phyloP scores from a whole-genome alignment of 2,113 vertebrate genomes.

The Aleadryas rufinucha region DNA sequence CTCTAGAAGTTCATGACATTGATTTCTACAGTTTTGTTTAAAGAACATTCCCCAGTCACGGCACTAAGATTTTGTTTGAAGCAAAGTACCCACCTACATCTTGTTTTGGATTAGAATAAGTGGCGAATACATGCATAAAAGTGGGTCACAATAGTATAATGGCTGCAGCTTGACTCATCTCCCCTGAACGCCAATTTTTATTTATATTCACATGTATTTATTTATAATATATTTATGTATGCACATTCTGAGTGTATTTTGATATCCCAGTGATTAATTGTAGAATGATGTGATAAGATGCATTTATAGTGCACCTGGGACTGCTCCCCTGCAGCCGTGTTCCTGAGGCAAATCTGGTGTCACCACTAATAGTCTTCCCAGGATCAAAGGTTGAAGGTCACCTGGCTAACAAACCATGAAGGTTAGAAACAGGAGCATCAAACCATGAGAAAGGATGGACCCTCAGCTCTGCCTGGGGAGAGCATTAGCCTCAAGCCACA shows the following conservation, averaged over 20 bases:
- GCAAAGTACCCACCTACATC: not conserved
- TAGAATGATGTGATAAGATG: not conserved
- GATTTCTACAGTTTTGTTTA: not conserved
- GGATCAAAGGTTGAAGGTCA: conserved; percentile 53
- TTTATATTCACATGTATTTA: not conserved
- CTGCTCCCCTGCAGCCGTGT: not conserved
- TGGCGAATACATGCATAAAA: not conserved
- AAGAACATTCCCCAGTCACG: not conserved
- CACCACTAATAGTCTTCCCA: not conserved
- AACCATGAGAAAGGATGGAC: conserved; percentile 19
- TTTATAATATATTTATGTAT: not conserved
- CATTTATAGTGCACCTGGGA: conserved; percentile 18
- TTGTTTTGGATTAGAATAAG: not conserved
- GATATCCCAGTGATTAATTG: not conserved
- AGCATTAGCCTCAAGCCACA: not conserved
- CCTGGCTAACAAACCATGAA: conserved; percentile 41
- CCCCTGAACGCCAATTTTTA: not conserved
- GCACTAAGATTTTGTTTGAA: not conserved
- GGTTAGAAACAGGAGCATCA: conserved; percentile 27
- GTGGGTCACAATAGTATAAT: not conserved
- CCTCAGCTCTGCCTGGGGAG: not conserved
- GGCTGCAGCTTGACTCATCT: not conserved
- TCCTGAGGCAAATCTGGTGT: not conserved
- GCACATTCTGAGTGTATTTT: not conserved
- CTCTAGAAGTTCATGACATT: not conserved